Percentiles rank a stretch among this genome's conserved stretches.
Conservation (phyloP, 1,140 invertebrate species). For the Magallana angulata region DNA sequence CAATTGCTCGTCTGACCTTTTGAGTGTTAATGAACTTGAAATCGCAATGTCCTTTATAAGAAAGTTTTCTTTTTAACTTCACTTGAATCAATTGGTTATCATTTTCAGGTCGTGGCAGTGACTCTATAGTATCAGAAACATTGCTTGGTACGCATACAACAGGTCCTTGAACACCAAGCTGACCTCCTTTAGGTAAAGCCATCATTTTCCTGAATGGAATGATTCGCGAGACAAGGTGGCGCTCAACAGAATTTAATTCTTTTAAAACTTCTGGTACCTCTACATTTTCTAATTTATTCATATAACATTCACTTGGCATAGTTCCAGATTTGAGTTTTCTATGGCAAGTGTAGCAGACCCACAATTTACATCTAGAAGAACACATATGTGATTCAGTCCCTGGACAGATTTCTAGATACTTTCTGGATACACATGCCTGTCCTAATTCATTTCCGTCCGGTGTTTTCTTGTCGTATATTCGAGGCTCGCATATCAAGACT, state of each 20-base stretch:
- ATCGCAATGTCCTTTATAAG: conserved; percentile 39
- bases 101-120: neutral
- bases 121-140: no score
- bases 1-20: conserved; percentile 21
- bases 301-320: no score
- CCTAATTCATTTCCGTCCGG: neutral
- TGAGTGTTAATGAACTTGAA: conserved; percentile 45
- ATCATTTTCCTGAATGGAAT: no score
- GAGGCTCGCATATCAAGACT: conserved; percentile 30
- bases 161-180: no score
- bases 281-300: no score
- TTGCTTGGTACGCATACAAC: no score
- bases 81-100: conserved; percentile 33
- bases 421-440: neutral
- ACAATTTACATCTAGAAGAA: neutral
- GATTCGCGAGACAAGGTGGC: no score
- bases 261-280: no score
- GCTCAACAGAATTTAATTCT: no score
- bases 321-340: no score
- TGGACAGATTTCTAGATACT: neutral
- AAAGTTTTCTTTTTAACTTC: conserved; percentile 46
- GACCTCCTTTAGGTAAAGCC: no score
- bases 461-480: neutral
- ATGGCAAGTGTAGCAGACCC: no score
- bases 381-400: conserved; percentile 18